Evolutionary conservation across 37 sponge, comb jelly and placozoan genomes (phyloP).

Genomic region (Oscarella lobularis): DNA sequence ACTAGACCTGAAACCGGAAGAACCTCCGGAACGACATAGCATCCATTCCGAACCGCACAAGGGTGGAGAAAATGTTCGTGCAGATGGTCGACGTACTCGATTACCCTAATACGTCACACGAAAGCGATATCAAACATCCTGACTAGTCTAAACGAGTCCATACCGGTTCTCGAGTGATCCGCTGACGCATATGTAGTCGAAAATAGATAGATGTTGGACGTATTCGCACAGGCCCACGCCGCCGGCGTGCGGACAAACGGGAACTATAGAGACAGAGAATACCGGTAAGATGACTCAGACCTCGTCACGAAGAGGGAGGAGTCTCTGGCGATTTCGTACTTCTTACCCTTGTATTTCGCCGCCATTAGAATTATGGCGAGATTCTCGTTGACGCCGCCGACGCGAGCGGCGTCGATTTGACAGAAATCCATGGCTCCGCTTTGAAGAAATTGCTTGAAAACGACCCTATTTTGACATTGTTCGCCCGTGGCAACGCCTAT

Average conservation of each 20-base stretch:
- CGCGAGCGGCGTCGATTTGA: slow-evolving; percentile 71
- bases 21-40: slow-evolving; percentile 30
- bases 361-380: slow-evolving; percentile 70
- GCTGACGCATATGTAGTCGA: slow-evolving; percentile 68
- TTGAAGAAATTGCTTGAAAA: slow-evolving; percentile 88
- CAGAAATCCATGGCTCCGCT: slow-evolving; percentile 73
- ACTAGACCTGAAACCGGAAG: background rate
- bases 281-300: background rate
- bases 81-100: slow-evolving; percentile 77
- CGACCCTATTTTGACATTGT: slow-evolving; percentile 59
- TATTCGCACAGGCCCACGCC: slow-evolving; percentile 87
- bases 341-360: slow-evolving; percentile 31
- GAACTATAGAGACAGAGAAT: slow-evolving; percentile 18
- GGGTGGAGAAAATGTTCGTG: slow-evolving; percentile 69
- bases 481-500: slow-evolving; percentile 85
- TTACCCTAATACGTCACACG: slow-evolving; percentile 8
- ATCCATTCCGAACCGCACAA: slow-evolving; percentile 22
- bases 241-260: slow-evolving; percentile 86
- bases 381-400: slow-evolving; percentile 76
- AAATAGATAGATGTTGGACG: slow-evolving; percentile 56
- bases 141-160: slow-evolving; percentile 31
- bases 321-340: too few relatives aligned
- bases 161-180: slow-evolving; percentile 41
- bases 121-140: slow-evolving; percentile 24
- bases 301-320: slow-evolving; percentile 4